These are phyloP conservation scores for Lutjanus erythropterus DNA, from an alignment of 2,113 vertebrate genomes.

Conservation along the genomic window DNA sequence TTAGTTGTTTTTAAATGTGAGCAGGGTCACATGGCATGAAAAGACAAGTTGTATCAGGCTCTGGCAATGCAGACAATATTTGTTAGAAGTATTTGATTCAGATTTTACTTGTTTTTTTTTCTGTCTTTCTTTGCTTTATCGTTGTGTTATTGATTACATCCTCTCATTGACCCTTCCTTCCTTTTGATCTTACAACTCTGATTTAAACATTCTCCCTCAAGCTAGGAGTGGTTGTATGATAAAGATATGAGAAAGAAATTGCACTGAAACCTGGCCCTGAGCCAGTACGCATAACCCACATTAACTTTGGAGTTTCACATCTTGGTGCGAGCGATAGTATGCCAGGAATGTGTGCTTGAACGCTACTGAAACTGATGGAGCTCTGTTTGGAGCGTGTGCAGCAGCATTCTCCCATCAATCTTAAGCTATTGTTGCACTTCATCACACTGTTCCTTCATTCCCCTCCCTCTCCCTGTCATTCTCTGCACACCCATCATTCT, in stretches of 20 bases:
- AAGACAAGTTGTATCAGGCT: not conserved
- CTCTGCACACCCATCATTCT: slow-evolving; percentile 13
- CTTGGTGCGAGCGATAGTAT: slow-evolving; percentile 64
- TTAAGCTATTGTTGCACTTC: slow-evolving; percentile 64
- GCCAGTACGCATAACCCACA: slow-evolving; percentile 68
- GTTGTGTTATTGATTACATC: not conserved
- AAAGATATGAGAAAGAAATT: slow-evolving; percentile 55
- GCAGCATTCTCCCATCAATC: slow-evolving; percentile 58
- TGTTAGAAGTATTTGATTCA: not conserved
- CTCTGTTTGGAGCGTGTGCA: slow-evolving; percentile 58
- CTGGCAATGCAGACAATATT: not conserved
- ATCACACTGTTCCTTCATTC: slow-evolving; percentile 19
- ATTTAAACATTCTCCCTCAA: not conserved
- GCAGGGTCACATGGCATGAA: not conserved
- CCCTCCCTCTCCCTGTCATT: slow-evolving; percentile 21
- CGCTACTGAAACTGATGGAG: slow-evolving; percentile 58
- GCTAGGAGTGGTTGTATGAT: slow-evolving; percentile 8
- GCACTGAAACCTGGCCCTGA: slow-evolving; percentile 80
- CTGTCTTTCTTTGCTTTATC: not conserved
- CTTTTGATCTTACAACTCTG: not conserved
- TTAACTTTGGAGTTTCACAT: slow-evolving; percentile 70
- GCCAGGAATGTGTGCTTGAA: slow-evolving; percentile 76
- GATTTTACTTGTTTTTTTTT: not conserved
- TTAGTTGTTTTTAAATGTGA: not conserved
- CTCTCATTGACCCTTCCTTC: not conserved